Conservation (phyloP, 2,113 vertebrate species). For the Astur gentilis region DNA sequence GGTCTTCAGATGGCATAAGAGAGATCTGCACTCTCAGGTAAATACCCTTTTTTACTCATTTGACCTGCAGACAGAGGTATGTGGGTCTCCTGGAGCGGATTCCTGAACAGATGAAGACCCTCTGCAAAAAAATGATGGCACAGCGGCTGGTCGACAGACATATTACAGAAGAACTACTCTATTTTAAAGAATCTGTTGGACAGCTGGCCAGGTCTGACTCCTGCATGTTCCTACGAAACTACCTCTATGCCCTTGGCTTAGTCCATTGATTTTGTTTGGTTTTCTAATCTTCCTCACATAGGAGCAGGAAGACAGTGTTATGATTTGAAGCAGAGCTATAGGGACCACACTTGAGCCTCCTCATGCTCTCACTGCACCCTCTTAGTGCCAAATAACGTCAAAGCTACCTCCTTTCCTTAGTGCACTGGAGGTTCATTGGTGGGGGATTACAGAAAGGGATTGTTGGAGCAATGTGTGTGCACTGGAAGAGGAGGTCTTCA, state of each 20-base stretch:
- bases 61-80: conserved; percentile 78
- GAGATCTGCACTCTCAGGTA: not conserved
- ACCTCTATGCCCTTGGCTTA: not conserved
- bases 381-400: not conserved
- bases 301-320: not conserved
- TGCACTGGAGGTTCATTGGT: not conserved
- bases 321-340: not conserved
- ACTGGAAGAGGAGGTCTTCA: not conserved
- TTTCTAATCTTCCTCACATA: not conserved
- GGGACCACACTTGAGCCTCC: not conserved
- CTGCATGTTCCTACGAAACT: not conserved
- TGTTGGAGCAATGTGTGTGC: not conserved
- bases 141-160: conserved; percentile 78
- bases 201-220: conserved; percentile 74
- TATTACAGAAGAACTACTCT: conserved; percentile 79
- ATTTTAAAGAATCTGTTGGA: conserved; percentile 78
- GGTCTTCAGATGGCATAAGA: not conserved
- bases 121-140: conserved; percentile 81
- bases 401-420: not conserved
- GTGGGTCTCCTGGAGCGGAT: conserved; percentile 79
- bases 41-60: not conserved
- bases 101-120: conserved; percentile 76
- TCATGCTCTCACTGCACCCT: not conserved
- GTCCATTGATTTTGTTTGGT: not conserved
- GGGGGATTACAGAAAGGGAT: not conserved